phyloP scores from a whole-genome alignment of 2,797 vertebrate species.

The Gymnocypris eckloni region DNA sequence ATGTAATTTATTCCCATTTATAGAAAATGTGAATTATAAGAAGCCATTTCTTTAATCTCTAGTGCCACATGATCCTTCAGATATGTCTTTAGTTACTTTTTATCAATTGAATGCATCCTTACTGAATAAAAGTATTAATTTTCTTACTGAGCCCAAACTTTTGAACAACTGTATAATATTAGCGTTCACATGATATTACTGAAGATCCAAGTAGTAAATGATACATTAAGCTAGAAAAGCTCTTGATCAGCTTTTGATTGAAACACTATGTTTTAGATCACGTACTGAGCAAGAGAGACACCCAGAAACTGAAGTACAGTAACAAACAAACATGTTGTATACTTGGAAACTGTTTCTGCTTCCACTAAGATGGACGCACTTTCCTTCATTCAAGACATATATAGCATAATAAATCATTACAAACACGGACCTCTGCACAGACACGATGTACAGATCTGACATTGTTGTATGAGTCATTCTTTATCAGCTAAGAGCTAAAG shows the following conservation, averaged over 20 bases:
- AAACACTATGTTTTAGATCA: not conserved
- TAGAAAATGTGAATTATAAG: not conserved
- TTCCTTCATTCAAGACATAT: constrained; percentile 19
- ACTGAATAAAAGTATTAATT: not conserved
- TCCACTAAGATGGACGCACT: constrained; percentile 11
- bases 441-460: constrained; percentile 21
- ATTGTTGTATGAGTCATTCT: constrained; percentile 36
- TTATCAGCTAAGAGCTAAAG: constrained; percentile 39
- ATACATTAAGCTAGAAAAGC: not conserved
- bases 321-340: not conserved
- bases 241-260: not conserved
- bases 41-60: not conserved
- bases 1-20: not conserved
- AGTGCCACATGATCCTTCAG: no score
- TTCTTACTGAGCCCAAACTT: not conserved
- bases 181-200: not conserved
- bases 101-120: not conserved
- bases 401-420: constrained; percentile 15
- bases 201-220: not conserved
- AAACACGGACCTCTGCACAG: constrained; percentile 1
- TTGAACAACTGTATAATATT: not conserved
- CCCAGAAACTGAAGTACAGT: not conserved
- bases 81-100: not conserved
- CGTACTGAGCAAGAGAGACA: not conserved
- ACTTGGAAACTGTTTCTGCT: not conserved